A percentile compares a stretch with the other conserved stretches of the same genome.
Conservation (phyloP, 2,888 invertebrate genomes). For the Rotaria magnacalcarata region DNA sequence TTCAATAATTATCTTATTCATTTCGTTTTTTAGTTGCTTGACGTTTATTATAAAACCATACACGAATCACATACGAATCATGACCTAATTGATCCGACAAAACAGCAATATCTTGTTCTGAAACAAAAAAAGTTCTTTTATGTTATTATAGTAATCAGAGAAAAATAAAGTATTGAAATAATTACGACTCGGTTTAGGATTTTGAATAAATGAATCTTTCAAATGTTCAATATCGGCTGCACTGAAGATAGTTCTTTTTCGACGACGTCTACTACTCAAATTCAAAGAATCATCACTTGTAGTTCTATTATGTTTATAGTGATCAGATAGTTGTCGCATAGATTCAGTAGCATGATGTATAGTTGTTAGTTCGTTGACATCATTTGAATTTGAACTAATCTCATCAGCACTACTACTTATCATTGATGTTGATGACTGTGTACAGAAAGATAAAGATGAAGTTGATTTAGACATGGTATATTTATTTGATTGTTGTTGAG, state of each 20-base stretch:
- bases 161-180: not conserved
- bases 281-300: not conserved
- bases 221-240: constrained; percentile 24
- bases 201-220: constrained; percentile 5
- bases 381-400: not conserved
- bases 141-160: no score
- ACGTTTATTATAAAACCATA: constrained; percentile 32
- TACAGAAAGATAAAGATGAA: not conserved
- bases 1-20: not conserved
- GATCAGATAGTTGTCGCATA: not conserved
- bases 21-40: constrained; percentile 19
- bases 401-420: not conserved
- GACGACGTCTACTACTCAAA: not conserved
- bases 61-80: constrained; percentile 25
- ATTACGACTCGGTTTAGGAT: constrained; percentile 29
- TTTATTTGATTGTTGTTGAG: not conserved
- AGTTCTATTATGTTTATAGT: not conserved
- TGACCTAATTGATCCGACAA: constrained; percentile 19
- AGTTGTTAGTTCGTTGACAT: not conserved
- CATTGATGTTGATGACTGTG: not conserved
- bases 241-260: constrained; percentile 12
- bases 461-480: not conserved
- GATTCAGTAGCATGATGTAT: not conserved
- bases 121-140: not conserved
- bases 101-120: constrained; percentile 17